Conservation (phyloP, 2,113 vertebrate species). For the Oryzias curvinotus region DNA sequence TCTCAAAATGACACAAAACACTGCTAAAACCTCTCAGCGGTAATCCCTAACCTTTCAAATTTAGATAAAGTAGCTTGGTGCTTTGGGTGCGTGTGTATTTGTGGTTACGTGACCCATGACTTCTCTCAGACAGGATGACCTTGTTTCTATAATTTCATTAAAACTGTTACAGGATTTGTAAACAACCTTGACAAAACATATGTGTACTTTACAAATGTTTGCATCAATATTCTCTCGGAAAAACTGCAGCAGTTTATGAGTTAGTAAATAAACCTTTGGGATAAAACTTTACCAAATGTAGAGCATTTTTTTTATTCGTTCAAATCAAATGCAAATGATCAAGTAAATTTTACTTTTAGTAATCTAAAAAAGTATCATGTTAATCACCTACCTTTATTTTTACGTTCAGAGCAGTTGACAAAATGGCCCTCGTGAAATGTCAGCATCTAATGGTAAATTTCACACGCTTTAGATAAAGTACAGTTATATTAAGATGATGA, state of each 20-base stretch:
- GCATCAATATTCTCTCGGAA: slow-evolving; percentile 5
- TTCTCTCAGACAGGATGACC: slow-evolving; percentile 60
- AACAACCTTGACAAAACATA: slow-evolving; percentile 4
- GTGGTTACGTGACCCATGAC: slow-evolving; percentile 47
- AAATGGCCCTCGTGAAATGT: too few relatives aligned
- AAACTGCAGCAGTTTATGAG: neutral
- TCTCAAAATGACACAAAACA: neutral
- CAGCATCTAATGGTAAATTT: too few relatives aligned
- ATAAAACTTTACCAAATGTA: too few relatives aligned
- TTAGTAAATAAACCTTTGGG: neutral
- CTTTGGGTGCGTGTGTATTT: slow-evolving; percentile 18
- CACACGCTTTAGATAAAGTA: too few relatives aligned
- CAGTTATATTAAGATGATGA: too few relatives aligned
- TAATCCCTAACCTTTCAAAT: slow-evolving; percentile 67
- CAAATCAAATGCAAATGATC: too few relatives aligned
- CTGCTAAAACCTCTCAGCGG: slow-evolving; percentile 24
- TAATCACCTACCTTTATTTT: too few relatives aligned
- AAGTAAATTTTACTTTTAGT: too few relatives aligned
- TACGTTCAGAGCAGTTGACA: too few relatives aligned
- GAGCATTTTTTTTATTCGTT: too few relatives aligned
- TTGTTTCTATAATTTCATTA: slow-evolving; percentile 60
- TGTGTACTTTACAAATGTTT: slow-evolving; percentile 3
- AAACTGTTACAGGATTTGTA: slow-evolving; percentile 47
- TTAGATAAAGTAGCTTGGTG: slow-evolving; percentile 59
- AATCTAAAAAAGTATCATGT: too few relatives aligned